Conservation (phyloP, 2,113 vertebrate genomes). For the Halichoerus grypus region DNA sequence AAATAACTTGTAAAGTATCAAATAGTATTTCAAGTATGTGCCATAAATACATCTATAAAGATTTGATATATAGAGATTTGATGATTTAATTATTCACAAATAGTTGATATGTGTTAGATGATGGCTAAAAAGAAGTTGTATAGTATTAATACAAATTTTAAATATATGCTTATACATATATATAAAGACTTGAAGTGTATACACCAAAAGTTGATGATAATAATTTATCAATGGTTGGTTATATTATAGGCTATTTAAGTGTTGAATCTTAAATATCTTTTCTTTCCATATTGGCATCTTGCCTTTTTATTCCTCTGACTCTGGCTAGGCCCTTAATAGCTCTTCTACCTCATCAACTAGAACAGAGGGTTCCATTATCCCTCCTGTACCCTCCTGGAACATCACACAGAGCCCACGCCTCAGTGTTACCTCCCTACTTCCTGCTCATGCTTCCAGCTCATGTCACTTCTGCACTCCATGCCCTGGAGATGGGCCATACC, state of each 20-base stretch:
- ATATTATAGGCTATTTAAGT: background rate
- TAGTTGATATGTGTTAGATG: background rate
- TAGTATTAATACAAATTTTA: background rate
- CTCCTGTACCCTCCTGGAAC: background rate
- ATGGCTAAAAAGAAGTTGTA: background rate
- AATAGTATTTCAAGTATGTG: background rate
- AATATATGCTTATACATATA: background rate
- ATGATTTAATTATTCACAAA: background rate
- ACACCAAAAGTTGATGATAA: background rate
- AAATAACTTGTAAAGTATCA: background rate
- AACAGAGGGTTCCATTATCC: background rate
- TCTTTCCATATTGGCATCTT: background rate
- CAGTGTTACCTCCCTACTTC: fast-evolving
- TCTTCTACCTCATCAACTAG: background rate
- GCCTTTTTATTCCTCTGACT: background rate
- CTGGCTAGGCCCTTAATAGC: fast-evolving
- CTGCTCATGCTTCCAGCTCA: background rate
- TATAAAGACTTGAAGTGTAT: background rate
- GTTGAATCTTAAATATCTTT: background rate
- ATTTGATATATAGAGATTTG: background rate
- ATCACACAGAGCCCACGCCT: background rate
- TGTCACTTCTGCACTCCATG: fast-evolving
- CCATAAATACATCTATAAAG: background rate
- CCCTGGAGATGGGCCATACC: fast-evolving
- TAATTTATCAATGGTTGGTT: background rate